Percentiles rank a stretch among this genome's conserved stretches.
Evolutionary conservation across 2,113 vertebrate species (phyloP).

Genomic region (Rhinoptilus africanus): DNA sequence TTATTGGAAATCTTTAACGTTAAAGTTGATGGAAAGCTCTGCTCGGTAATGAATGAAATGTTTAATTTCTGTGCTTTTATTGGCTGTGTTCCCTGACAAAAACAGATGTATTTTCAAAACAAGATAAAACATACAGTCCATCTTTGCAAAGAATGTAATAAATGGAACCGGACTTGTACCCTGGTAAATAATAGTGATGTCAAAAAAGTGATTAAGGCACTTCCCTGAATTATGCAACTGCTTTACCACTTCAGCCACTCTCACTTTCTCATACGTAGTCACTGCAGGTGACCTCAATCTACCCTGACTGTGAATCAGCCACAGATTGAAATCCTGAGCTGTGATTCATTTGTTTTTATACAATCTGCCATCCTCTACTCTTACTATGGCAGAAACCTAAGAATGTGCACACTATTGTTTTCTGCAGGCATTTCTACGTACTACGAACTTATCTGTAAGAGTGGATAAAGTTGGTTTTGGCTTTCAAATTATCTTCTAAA

Average conservation of each 20-base stretch:
- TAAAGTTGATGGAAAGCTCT: conserved; percentile 58
- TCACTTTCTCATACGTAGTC: conserved; percentile 14
- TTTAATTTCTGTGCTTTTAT: conserved; percentile 30
- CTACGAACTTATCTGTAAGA: conserved; percentile 1
- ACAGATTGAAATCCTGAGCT: conserved; percentile 44
- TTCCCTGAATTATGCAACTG: conserved; percentile 45
- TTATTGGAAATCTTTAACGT: conserved; percentile 61
- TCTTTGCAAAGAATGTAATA: conserved; percentile 32
- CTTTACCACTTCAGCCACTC: neutral
- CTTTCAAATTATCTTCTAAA: conserved; percentile 23
- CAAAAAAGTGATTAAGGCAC: conserved; percentile 57
- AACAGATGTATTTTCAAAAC: conserved; percentile 59
- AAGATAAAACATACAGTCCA: conserved; percentile 54
- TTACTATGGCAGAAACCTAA: neutral
- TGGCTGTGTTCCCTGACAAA: conserved; percentile 60
- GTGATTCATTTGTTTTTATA: conserved; percentile 44
- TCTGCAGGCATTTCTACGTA: neutral
- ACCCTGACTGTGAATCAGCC: conserved; percentile 33
- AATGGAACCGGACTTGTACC: conserved; percentile 22
- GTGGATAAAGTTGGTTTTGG: conserved; percentile 20
- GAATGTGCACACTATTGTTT: neutral
- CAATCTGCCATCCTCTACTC: neutral
- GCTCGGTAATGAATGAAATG: conserved; percentile 37
- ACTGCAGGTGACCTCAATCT: conserved; percentile 56
- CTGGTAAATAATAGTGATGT: conserved; percentile 49